Percentiles rank a stretch among this genome's conserved stretches.
These are phyloP conservation scores for Harlomillsia oculata DNA, from an alignment of 1,140 invertebrate genomes.

Conservation along the genomic window DNA sequence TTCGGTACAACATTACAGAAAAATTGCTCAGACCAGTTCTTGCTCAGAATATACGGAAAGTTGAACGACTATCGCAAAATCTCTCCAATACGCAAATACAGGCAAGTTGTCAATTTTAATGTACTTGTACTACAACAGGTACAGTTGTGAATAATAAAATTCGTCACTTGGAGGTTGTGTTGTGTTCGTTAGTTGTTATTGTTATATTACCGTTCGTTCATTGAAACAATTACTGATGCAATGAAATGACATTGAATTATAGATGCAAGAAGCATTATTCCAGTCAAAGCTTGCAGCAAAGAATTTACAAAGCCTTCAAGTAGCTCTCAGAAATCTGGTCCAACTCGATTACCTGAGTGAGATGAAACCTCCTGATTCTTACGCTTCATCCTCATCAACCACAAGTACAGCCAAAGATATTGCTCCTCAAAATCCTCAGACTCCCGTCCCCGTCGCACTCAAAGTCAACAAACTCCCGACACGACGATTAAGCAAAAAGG, in stretches of 20 bases:
- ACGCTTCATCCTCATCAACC: too few species aligned
- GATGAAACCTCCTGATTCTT: background rate
- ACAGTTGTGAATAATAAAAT: background rate
- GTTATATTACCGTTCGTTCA: background rate
- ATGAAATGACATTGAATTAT: background rate
- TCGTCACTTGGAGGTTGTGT: too few species aligned
- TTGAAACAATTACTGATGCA: background rate
- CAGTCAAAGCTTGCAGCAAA: conserved; percentile 21
- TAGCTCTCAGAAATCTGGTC: conserved; percentile 18
- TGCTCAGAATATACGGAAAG: conserved; percentile 10
- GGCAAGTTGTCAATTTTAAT: conserved; percentile 6
- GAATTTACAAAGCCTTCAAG: conserved; percentile 21
- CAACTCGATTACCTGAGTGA: conserved; percentile 19
- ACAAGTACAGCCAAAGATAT: too few species aligned
- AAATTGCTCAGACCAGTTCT: conserved; percentile 27
- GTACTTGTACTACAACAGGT: background rate
- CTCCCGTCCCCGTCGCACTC: too few species aligned
- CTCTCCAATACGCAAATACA: conserved; percentile 28
- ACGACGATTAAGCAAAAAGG: too few species aligned
- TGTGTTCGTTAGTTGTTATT: background rate
- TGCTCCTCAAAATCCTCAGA: too few species aligned
- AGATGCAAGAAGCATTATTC: conserved; percentile 34
- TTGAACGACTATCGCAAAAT: conserved; percentile 30
- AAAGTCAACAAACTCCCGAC: too few species aligned
- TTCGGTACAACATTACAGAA: conserved; percentile 19